These are phyloP conservation scores for Nomia melanderi DNA, from an alignment of 1,140 invertebrate species.

Conservation along the genomic window DNA sequence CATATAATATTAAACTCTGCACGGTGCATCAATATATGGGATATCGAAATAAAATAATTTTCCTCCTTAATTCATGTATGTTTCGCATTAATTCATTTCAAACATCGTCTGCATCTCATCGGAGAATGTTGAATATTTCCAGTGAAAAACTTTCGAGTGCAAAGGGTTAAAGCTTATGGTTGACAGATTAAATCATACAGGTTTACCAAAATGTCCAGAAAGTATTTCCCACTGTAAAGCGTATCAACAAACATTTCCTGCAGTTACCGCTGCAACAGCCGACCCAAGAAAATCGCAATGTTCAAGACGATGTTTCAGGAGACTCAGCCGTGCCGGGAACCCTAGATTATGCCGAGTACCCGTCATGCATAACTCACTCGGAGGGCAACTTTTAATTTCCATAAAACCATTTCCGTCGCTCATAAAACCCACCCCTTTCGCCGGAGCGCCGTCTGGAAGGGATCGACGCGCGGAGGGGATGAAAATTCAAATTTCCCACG, in stretches of 20 bases:
- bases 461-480: constrained; percentile 34
- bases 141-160: too few relatives aligned
- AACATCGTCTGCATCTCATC: too few relatives aligned
- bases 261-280: too few relatives aligned
- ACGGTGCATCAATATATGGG: too few relatives aligned
- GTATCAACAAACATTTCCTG: too few relatives aligned
- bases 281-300: neutral
- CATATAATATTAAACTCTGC: too few relatives aligned
- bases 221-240: too few relatives aligned
- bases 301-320: neutral
- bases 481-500: constrained; percentile 68
- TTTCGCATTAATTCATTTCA: too few relatives aligned
- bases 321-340: neutral
- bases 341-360: constrained; percentile 43
- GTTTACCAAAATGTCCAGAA: neutral
- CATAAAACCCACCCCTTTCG: constrained; percentile 49
- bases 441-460: neutral
- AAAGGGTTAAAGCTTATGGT: too few relatives aligned
- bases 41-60: too few relatives aligned
- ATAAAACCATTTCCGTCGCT: constrained; percentile 68
- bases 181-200: constrained; percentile 2
- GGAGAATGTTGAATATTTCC: too few relatives aligned
- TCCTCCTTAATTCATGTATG: too few relatives aligned
- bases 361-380: constrained; percentile 68
- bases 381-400: constrained; percentile 75